Conservation (phyloP, 53 echinoderm and acorn worm species). For the Echinarachnius parma region DNA sequence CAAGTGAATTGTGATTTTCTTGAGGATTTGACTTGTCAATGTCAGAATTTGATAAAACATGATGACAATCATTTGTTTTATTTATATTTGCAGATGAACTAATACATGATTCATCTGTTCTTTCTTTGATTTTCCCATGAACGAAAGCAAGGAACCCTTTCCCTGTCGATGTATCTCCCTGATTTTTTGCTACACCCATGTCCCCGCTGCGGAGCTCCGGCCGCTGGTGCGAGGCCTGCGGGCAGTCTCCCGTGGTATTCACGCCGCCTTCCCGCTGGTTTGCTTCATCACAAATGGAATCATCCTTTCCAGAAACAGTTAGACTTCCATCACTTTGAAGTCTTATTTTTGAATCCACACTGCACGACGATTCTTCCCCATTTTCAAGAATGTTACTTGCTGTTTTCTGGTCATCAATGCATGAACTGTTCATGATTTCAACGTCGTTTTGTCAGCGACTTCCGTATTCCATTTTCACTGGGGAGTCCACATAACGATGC, state of each 20-base stretch:
- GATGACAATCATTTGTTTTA: too few relatives aligned
- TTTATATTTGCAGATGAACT: too few relatives aligned
- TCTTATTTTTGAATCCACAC: not conserved
- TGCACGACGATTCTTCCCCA: not conserved
- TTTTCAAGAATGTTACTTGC: conserved; percentile 11
- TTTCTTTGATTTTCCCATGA: not conserved
- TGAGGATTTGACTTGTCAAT: too few relatives aligned
- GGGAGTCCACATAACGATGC: too few relatives aligned
- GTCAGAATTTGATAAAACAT: too few relatives aligned
- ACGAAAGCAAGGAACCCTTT: not conserved
- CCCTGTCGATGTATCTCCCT: conserved; percentile 5
- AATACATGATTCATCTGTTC: not conserved
- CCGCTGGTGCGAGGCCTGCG: conserved; percentile 10
- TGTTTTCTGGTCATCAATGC: not conserved
- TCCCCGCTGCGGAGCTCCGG: conserved; percentile 16
- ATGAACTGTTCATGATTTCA: conserved; percentile 36
- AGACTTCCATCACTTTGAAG: not conserved
- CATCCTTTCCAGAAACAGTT: not conserved
- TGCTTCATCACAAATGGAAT: not conserved
- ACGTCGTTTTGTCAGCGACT: conserved; percentile 12
- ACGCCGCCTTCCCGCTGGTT: conserved; percentile 11
- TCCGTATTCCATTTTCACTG: conserved; percentile 30
- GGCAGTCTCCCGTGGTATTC: conserved; percentile 3
- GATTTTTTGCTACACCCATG: conserved; percentile 29
- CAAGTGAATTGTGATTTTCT: too few relatives aligned